phyloP scores from a whole-genome alignment of 2,888 invertebrate species.

The Scaptomyza parva region DNA sequence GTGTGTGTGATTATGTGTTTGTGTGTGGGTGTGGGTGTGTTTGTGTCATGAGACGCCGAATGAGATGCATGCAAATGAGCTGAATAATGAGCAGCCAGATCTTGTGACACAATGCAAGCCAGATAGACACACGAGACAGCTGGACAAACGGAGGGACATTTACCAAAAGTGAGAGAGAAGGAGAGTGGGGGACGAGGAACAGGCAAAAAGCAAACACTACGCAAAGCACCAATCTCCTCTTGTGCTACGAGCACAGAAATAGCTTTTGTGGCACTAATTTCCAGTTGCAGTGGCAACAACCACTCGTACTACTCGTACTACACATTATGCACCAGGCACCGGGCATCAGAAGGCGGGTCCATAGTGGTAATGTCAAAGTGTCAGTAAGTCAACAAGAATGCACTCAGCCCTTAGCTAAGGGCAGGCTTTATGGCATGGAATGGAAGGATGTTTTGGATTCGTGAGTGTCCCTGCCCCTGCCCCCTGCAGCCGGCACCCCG shows the following conservation, averaged over 20 bases:
- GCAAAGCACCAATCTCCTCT: neutral
- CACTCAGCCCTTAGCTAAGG: slow-evolving; percentile 71
- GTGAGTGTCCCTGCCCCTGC: slow-evolving; percentile 30
- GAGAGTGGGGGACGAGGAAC: no score
- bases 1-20: no score
- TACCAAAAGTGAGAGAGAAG: neutral
- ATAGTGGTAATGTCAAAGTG: slow-evolving; percentile 63
- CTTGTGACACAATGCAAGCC: slow-evolving; percentile 20
- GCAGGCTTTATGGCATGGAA: slow-evolving; percentile 4
- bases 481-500: slow-evolving; percentile 15
- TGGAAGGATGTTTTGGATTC: slow-evolving; percentile 25
- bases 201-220: neutral
- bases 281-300: slow-evolving; percentile 41
- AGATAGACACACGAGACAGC: slow-evolving; percentile 3
- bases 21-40: slow-evolving; percentile 22
- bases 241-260: neutral
- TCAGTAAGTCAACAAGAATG: slow-evolving; percentile 79
- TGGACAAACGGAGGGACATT: slow-evolving; percentile 5
- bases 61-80: slow-evolving; percentile 78
- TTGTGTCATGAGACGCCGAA: slow-evolving; percentile 29
- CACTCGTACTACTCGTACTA: slow-evolving; percentile 24
- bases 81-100: slow-evolving; percentile 72
- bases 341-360: slow-evolving; percentile 1
- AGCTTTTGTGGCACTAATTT: slow-evolving; percentile 71
- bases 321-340: slow-evolving; percentile 39